Conservation (phyloP, 2,888 invertebrate species). For the Auanema freiburgensis region DNA sequence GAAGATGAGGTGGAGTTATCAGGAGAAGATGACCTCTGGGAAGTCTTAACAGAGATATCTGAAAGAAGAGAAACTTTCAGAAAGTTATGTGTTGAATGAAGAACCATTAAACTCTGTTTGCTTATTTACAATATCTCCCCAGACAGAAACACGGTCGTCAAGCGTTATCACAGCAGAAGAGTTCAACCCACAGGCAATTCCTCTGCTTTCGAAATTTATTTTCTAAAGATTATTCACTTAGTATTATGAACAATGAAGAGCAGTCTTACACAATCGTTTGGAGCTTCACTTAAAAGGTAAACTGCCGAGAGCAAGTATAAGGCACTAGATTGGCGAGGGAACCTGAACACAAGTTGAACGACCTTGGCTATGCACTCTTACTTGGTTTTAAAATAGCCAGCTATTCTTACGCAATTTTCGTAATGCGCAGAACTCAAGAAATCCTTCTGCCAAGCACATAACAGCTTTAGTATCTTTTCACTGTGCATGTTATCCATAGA, state of each 20-base stretch:
- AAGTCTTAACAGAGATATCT: conserved; percentile 22
- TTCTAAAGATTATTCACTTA: background rate
- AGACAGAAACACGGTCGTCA: conserved; percentile 46
- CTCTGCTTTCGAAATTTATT: background rate
- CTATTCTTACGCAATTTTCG: conserved; percentile 3
- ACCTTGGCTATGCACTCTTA: conserved; percentile 1
- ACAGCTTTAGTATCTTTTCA: no score
- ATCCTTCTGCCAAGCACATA: no score
- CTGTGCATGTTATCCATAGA: background rate
- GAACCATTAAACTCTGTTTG: conserved; percentile 14
- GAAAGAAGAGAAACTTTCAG: no score
- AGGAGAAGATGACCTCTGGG: background rate
- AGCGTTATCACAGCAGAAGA: conserved; percentile 44
- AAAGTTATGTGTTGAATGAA: no score
- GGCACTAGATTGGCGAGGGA: conserved; percentile 30
- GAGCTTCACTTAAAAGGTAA: conserved; percentile 20
- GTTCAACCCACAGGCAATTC: conserved; percentile 40
- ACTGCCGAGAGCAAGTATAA: conserved; percentile 34
- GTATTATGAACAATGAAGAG: no score
- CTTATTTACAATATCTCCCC: conserved; percentile 54
- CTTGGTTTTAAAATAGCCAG: no score
- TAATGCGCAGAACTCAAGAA: background rate
- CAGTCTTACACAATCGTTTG: background rate
- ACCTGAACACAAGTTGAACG: conserved; percentile 4
- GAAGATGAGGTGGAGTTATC: conserved; percentile 19